These are phyloP conservation scores for Neomonachus schauinslandi DNA, from an alignment of 2,113 vertebrate genomes.

Conservation along the genomic window DNA sequence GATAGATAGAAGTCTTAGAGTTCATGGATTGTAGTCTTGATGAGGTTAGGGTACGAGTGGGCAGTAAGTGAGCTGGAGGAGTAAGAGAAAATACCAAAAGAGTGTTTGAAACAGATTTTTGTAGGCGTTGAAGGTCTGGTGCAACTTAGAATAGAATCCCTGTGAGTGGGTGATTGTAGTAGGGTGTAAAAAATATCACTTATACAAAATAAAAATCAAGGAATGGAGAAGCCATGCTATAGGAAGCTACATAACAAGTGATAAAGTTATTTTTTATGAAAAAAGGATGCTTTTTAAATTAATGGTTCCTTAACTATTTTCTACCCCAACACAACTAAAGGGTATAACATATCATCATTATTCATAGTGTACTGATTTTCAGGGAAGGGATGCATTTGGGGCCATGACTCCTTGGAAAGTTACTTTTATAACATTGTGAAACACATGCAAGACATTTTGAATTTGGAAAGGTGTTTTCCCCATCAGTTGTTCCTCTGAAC, in stretches of 20 bases:
- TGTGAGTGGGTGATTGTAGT: not conserved
- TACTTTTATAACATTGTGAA: not conserved
- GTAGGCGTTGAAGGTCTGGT: not conserved
- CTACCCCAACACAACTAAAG: not conserved
- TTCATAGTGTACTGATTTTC: not conserved
- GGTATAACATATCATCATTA: not conserved
- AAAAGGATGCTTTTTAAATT: not conserved
- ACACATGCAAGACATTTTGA: not conserved
- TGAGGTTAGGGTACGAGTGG: not conserved
- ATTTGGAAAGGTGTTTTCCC: not conserved
- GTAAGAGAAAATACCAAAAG: not conserved
- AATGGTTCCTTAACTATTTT: not conserved
- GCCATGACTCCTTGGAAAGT: accelerated
- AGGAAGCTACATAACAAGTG: not conserved
- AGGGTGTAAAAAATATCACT: not conserved
- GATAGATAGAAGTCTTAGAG: not conserved
- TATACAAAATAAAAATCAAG: not conserved
- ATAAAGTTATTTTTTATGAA: not conserved
- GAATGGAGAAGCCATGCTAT: not conserved
- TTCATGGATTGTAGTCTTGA: not conserved
- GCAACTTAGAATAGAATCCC: not conserved
- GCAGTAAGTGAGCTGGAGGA: not conserved
- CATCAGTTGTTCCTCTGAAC: not conserved
- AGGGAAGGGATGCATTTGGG: not conserved
- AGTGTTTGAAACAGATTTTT: not conserved